Evolutionary conservation across 1,140 invertebrate species (phyloP), one percentile per base, ranked within the genome.

Genomic region (Drosophila lini): DNA sequence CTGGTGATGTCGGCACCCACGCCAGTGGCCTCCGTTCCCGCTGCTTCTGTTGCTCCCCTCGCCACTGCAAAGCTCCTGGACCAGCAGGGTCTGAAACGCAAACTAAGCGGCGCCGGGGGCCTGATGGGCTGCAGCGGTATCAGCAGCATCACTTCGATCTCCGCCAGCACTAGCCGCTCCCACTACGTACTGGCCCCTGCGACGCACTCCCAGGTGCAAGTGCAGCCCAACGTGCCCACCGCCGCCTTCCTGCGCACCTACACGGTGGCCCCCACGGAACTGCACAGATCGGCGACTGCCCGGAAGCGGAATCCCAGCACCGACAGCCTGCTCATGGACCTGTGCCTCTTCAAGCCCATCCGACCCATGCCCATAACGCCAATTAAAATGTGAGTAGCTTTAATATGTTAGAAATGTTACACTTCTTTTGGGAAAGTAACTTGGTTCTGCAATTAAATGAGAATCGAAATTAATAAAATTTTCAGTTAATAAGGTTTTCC

Each of bases 301-400:
- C 78, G 90, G 2, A 78, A 80, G 38, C 81, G 81, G 2, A 81
- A 78, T 58, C 91, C 93, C 53, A 94, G 94, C 84, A 94, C 93
- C 53, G 94, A 94, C 68, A 94, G 94, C 65, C 93, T 94, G 36
- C 94, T 94, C 78, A 93, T 94, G 76, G 94, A 94, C 78, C 94
- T 94, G 74, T 94, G 94, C 82, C 93, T 94, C 74, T 94, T 94
- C 55, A 94, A 94, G 69, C 94, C 94, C 19, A 94, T 94, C 42
- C 93, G 93, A 75, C 92, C 93, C 31, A 93, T 93, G 74, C 93
- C 94, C 53, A 92, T 92, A 73, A 90, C 91, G 47, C 91, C 89
- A 58, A 90, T 91, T 10, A 92, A 92, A 78, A 84, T 91, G 91
- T 92, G 59, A 74, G 76, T 77, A 15, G 0, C 16, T 15, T n/a